Conservation (phyloP, 2,888 invertebrate species). For the Melangyna quadrimaculata region DNA sequence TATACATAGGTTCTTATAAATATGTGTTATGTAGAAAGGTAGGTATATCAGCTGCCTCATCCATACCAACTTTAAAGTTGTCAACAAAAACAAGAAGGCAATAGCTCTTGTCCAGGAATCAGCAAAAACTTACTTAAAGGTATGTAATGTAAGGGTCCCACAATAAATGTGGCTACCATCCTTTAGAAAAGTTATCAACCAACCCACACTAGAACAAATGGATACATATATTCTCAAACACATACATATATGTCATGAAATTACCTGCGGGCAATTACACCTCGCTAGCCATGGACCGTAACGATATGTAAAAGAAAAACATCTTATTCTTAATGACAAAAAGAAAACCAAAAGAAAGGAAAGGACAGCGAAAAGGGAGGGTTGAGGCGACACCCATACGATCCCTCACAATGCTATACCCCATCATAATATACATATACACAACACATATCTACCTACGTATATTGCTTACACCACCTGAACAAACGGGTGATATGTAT, state of each 20-base stretch:
- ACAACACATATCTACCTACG: neutral
- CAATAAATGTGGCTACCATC: no score
- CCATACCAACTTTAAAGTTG: no score
- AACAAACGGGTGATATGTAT: constrained; percentile 3
- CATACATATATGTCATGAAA: constrained; percentile 27
- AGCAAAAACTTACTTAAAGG: neutral
- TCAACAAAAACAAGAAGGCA: neutral
- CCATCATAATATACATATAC: neutral
- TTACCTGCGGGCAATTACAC: constrained; percentile 70
- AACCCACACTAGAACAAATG: neutral
- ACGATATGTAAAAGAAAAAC: constrained; percentile 40
- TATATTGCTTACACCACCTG: constrained; percentile 30
- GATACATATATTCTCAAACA: neutral
- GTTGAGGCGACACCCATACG: constrained; percentile 19
- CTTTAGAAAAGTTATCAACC: neutral
- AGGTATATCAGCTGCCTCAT: no score
- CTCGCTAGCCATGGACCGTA: constrained; percentile 56
- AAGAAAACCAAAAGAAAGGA: constrained; percentile 60
- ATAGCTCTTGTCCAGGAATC: neutral
- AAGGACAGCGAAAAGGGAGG: constrained; percentile 36
- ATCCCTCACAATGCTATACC: neutral
- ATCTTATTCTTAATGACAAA: constrained; percentile 70
- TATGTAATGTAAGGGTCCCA: no score
- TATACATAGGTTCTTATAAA: no score
- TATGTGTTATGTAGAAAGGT: no score